Evolutionary conservation across 2,888 invertebrate genomes (phyloP).

Genomic region (Drosophila limbata): DNA sequence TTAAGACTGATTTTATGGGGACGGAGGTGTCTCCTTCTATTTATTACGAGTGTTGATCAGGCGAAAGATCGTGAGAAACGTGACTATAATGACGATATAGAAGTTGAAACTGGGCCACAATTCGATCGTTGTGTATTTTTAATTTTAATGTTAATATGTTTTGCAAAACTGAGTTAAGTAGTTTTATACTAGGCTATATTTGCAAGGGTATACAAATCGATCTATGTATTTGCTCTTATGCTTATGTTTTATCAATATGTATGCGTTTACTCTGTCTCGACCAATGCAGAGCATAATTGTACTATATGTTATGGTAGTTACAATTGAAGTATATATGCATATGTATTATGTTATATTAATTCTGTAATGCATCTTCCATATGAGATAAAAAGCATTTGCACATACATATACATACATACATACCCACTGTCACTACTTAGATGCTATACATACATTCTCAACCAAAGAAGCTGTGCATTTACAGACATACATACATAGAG

Average conservation of each 20-base stretch:
- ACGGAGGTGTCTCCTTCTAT: conserved; percentile 68
- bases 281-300: conserved; percentile 59
- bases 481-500: conserved; percentile 30
- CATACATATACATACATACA: conserved; percentile 10
- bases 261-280: conserved; percentile 45
- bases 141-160: conserved; percentile 1
- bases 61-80: neutral
- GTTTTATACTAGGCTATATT: conserved; percentile 5
- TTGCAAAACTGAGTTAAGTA: neutral
- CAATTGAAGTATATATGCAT: conserved; percentile 41
- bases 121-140: neutral
- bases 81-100: no score
- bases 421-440: conserved; percentile 35
- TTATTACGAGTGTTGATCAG: conserved; percentile 22
- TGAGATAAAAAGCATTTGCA: conserved; percentile 13
- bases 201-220: conserved; percentile 37
- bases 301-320: conserved; percentile 59
- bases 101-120: neutral
- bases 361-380: conserved; percentile 1
- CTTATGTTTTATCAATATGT: conserved; percentile 18
- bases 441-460: conserved; percentile 36
- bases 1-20: conserved; percentile 54
- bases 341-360: conserved; percentile 13
- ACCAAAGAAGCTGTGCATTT: conserved; percentile 24
- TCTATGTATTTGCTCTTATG: conserved; percentile 27